Conservation (phyloP, 2,888 invertebrate genomes). For the Nomada hirtipes region DNA sequence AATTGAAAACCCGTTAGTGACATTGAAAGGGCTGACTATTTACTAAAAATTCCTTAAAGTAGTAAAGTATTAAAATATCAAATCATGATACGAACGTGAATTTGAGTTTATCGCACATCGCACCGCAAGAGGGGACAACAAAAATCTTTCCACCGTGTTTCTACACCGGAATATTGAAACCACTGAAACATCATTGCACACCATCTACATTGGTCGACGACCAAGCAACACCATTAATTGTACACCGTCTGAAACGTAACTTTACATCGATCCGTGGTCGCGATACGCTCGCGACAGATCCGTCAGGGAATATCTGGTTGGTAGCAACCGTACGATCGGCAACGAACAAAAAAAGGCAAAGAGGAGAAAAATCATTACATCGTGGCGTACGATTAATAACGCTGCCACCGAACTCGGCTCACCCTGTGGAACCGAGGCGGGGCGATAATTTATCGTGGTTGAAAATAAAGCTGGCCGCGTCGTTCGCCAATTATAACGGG, state of each 20-base stretch:
- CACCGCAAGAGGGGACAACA: background rate
- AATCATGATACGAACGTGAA: background rate
- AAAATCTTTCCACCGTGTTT: background rate
- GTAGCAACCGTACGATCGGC: background rate
- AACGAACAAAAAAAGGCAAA: background rate
- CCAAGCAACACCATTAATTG: constrained; percentile 16
- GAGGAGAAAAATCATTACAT: background rate
- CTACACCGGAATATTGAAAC: no score
- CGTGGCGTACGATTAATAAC: constrained; percentile 42
- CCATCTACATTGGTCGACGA: background rate
- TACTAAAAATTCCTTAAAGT: no score
- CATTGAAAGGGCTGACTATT: no score
- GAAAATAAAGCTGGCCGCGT: constrained; percentile 38
- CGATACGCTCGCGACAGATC: constrained; percentile 38
- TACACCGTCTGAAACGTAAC: background rate
- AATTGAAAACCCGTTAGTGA: no score
- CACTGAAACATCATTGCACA: background rate
- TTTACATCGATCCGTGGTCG: constrained; percentile 10
- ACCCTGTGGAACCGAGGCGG: constrained; percentile 9
- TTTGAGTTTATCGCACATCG: background rate
- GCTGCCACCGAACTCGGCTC: constrained; percentile 22
- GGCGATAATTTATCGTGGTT: constrained; percentile 42
- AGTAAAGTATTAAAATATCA: no score
- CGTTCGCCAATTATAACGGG: constrained; percentile 47
- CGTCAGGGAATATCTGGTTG: background rate